Evolutionary conservation across 2,113 vertebrate species (phyloP).

Genomic region (Dromiciops gliroides): DNA sequence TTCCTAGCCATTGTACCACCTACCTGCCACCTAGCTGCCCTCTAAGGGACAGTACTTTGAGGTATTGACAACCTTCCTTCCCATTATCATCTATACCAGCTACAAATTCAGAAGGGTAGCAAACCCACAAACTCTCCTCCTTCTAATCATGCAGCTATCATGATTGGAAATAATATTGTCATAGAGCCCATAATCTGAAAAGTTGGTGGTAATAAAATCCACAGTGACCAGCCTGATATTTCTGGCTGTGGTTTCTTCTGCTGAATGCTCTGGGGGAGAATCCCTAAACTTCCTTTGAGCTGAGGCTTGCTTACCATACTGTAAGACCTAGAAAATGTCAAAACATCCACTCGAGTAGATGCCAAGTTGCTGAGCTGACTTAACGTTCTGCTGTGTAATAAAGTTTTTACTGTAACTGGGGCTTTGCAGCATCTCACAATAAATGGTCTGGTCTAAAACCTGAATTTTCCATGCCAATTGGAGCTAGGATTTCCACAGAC

Average conservation of each 20-base stretch:
- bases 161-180: too few species aligned
- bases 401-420: not conserved
- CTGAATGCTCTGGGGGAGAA: not conserved
- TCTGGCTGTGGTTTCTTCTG: not conserved
- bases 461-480: not conserved
- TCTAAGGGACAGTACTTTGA: not conserved
- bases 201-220: not conserved
- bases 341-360: not conserved
- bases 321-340: not conserved
- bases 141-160: not conserved
- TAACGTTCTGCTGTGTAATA: not conserved
- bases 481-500: not conserved
- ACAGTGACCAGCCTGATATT: not conserved
- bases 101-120: not conserved
- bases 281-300: not conserved
- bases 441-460: not conserved
- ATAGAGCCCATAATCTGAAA: not conserved
- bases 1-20: not conserved
- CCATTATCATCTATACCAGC: not conserved
- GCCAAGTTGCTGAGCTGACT: not conserved
- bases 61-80: not conserved
- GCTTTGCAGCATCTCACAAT: not conserved
- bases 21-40: not conserved
- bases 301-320: not conserved
- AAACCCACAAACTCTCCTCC: not conserved